Base-by-base conservation (phyloP, 1,140 invertebrate genomes). In the Hirudo medicinalis region DNA sequence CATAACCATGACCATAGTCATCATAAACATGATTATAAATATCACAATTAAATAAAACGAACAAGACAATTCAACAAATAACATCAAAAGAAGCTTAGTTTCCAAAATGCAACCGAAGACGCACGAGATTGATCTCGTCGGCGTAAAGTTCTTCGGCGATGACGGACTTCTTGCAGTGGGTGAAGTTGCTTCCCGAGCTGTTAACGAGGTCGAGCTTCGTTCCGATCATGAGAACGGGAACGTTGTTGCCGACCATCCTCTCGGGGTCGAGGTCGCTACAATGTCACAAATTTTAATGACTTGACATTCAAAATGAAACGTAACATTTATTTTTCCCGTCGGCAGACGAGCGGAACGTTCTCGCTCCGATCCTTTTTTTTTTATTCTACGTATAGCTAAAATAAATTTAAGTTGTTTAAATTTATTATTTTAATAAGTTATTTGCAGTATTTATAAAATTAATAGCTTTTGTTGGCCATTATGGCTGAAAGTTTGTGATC, bases 181-280 rank as follows among this genome's bases (percentile, higher is more conserved):
- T 67, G 22, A 70, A 75, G 36, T 78, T 77, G 29, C 80, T 78
- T 70, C 79, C 73, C 9, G 81, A 76, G 78, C 89, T 88, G 76
- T 90, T 86, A 15, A 88, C 86, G 72, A 92, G 83, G 84, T 97
- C 92, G 72, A 89, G 84, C 81, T 97, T 97, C 5, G 93, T 95
- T 36, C 92, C 94, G 78, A 96, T 88, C 0, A 96, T 89, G 75
- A 97, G 84, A 77, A 96, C 91, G 22, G 94, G 93, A 77, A 94
- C 89, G 86, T 90, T 81, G 74, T 77, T 80, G 36, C 80, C 83
- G 25, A 92, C 86, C 85, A 95, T 92, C 79, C 90, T 90, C 82
- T 96, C 93, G 66, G 90, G 87, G 85, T 96, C 93, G 83, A 90
- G 91, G 71, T 90, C 88, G 77, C 89, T 77, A 25, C 2, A 32